Conservation (phyloP, 2,113 vertebrate species). For the Butorides virescens region DNA sequence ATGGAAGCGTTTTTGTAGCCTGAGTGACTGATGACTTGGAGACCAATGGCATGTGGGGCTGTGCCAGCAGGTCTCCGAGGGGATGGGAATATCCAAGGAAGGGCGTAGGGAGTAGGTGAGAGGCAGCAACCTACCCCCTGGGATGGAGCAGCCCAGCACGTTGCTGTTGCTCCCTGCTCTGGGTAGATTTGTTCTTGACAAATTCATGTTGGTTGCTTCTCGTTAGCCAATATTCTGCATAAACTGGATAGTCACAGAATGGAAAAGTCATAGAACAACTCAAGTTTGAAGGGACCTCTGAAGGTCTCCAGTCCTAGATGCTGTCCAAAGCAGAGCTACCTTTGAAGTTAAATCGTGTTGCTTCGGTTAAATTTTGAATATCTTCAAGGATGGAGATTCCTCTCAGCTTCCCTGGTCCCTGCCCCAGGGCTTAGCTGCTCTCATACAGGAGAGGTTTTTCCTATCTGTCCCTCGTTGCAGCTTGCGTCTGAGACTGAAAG, state of each 20-base stretch:
- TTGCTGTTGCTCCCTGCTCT: not conserved
- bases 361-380: not conserved
- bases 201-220: not conserved
- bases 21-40: not conserved
- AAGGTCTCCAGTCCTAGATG: not conserved
- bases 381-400: not conserved
- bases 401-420: not conserved
- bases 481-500: not conserved
- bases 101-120: not conserved
- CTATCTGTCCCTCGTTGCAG: not conserved
- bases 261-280: not conserved
- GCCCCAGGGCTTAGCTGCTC: not conserved
- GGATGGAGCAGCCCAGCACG: not conserved
- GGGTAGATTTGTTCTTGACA: not conserved
- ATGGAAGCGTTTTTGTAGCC: not conserved
- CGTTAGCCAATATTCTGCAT: not conserved
- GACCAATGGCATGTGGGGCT: not conserved
- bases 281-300: not conserved
- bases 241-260: not conserved
- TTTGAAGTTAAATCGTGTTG: not conserved
- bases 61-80: not conserved
- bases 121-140: not conserved
- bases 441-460: rapidly evolving
- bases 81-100: not conserved
- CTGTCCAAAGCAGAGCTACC: not conserved